These are phyloP conservation scores for Sitophilus oryzae DNA, from an alignment of 1,140 invertebrate genomes.

Conservation along the genomic window DNA sequence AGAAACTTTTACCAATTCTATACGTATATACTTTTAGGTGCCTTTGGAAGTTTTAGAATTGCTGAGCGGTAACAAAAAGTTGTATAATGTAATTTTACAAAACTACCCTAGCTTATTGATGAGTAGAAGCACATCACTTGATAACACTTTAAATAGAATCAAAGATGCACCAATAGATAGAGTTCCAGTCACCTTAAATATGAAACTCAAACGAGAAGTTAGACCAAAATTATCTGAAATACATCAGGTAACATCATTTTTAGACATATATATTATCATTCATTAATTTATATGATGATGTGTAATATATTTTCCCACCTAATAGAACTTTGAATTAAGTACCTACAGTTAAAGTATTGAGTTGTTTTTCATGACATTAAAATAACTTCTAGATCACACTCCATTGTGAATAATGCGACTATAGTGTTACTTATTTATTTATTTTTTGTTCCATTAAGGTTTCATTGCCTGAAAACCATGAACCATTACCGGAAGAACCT, in stretches of 20 bases:
- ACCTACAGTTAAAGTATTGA: too few relatives aligned
- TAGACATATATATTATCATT: too few relatives aligned
- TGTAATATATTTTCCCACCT: too few relatives aligned
- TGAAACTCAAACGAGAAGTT: slow-evolving; percentile 51
- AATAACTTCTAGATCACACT: too few relatives aligned
- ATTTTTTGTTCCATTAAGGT: slow-evolving; percentile 19
- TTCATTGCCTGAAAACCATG: slow-evolving; percentile 29
- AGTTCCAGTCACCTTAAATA: slow-evolving; percentile 55
- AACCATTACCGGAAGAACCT: slow-evolving; percentile 25
- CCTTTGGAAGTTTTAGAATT: slow-evolving; percentile 60
- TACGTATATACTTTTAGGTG: slow-evolving; percentile 46
- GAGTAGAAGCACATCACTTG: slow-evolving; percentile 55
- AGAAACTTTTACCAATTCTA: not conserved
- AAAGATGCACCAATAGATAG: slow-evolving; percentile 40
- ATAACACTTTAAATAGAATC: slow-evolving; percentile 51
- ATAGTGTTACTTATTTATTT: too few relatives aligned
- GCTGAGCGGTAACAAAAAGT: slow-evolving; percentile 56
- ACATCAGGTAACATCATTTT: slow-evolving; percentile 34
- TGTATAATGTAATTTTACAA: slow-evolving; percentile 65
- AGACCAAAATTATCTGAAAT: slow-evolving; percentile 20
- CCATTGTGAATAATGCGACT: too few relatives aligned
- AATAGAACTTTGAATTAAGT: too few relatives aligned
- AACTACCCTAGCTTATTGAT: slow-evolving; percentile 64
- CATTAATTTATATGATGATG: too few relatives aligned
- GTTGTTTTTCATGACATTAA: too few relatives aligned